A percentile compares a stretch with the other conserved stretches of the same genome.
Conservation (phyloP, 2,888 invertebrate species). For the Stramonita haemastoma region DNA sequence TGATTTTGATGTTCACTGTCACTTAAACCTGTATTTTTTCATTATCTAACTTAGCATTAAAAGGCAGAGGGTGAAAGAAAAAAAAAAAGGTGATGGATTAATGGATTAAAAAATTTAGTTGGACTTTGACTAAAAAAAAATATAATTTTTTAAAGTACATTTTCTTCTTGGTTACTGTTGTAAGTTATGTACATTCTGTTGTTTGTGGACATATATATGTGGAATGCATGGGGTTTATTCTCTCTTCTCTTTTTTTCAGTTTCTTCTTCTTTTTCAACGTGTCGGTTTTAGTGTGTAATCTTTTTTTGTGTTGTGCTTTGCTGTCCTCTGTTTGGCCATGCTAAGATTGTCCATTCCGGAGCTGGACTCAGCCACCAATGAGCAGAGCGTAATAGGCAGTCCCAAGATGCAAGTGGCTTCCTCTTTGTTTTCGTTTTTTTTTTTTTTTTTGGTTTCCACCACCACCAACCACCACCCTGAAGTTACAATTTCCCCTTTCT, state of each 20-base stretch:
- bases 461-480: background rate
- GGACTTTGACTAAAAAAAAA: too few species aligned
- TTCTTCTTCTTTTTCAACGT: background rate
- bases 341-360: conserved; percentile 36
- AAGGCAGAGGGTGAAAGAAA: too few species aligned
- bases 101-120: too few species aligned
- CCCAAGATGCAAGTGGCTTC: conserved; percentile 26
- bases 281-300: background rate
- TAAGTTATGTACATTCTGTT: too few species aligned
- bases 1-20: too few species aligned
- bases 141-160: too few species aligned
- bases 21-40: too few species aligned
- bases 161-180: too few species aligned
- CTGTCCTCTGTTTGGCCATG: conserved; percentile 23
- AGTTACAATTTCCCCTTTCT: background rate
- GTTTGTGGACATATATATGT: too few species aligned
- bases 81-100: too few species aligned
- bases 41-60: too few species aligned
- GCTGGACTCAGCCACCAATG: conserved; percentile 19
- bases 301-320: background rate
- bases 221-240: background rate
- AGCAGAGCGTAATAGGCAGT: conserved; percentile 17
- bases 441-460: background rate
- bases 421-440: conserved; percentile 18
- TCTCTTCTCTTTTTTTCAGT: background rate